phyloP scores from a whole-genome alignment of 2,888 invertebrate species.

The Acleris holmiana region DNA sequence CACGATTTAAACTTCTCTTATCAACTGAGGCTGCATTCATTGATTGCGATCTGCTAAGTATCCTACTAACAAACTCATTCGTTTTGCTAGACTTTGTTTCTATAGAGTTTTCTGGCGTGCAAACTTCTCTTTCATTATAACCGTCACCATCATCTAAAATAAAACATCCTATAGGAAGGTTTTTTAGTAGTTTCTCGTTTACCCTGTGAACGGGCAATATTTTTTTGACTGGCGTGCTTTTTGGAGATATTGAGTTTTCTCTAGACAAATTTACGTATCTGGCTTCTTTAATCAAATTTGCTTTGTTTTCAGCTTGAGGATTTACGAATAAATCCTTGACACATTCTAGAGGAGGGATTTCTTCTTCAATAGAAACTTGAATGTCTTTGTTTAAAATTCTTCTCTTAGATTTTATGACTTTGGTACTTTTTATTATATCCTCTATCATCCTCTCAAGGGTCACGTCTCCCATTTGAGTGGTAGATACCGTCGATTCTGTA shows the following conservation, averaged over 20 bases:
- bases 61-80: slow-evolving; percentile 54
- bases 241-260: slow-evolving; percentile 77
- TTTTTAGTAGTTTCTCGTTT: slow-evolving; percentile 70
- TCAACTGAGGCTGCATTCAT: slow-evolving; percentile 60
- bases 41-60: slow-evolving; percentile 67
- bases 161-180: slow-evolving; percentile 76
- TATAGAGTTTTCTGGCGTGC: slow-evolving; percentile 67
- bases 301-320: slow-evolving; percentile 70
- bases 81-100: slow-evolving; percentile 46
- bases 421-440: slow-evolving; percentile 85
- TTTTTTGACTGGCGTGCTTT: slow-evolving; percentile 66
- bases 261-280: slow-evolving; percentile 73
- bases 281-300: slow-evolving; percentile 75
- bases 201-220: slow-evolving; percentile 63
- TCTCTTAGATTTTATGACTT: slow-evolving; percentile 74
- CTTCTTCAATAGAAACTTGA: slow-evolving; percentile 51
- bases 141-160: slow-evolving; percentile 77
- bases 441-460: slow-evolving; percentile 86
- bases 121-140: slow-evolving; percentile 80
- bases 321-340: slow-evolving; percentile 75
- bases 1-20: slow-evolving; percentile 55
- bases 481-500: slow-evolving; percentile 76
- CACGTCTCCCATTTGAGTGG: slow-evolving; percentile 80
- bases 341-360: slow-evolving; percentile 59
- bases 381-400: slow-evolving; percentile 61